Evolutionary conservation across 2,113 vertebrate genomes (phyloP).

Genomic region (Cyphomyrus discorhynchus): DNA sequence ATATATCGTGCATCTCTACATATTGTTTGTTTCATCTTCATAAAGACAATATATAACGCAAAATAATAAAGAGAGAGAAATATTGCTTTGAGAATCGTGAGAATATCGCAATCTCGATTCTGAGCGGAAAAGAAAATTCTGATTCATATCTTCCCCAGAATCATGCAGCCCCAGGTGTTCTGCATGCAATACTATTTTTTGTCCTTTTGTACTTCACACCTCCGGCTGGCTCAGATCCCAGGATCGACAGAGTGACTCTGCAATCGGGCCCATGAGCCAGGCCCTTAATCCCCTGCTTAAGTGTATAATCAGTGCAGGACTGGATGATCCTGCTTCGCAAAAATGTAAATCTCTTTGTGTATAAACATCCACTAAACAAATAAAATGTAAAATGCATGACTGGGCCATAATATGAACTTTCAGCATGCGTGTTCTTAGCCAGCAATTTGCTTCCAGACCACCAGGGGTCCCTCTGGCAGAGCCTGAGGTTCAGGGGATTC

Average conservation of each 20-base stretch:
- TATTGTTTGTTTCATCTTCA: neutral
- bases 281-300: neutral
- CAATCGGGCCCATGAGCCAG: neutral
- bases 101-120: neutral
- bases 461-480: neutral
- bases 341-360: neutral
- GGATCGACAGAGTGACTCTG: neutral
- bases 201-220: neutral
- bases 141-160: neutral
- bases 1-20: neutral
- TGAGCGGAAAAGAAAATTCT: neutral
- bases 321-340: neutral
- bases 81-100: neutral
- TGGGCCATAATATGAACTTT: neutral
- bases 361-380: neutral
- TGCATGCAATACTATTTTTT: neutral
- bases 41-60: neutral
- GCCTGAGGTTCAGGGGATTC: neutral
- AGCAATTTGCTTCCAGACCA: neutral
- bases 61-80: neutral
- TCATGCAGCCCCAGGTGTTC: neutral
- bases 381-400: neutral
- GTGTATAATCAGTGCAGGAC: neutral
- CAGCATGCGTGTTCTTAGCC: neutral
- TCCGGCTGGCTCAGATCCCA: neutral